These are phyloP conservation scores for Danaus chrysippus DNA, from an alignment of 2,888 invertebrate genomes.

Conservation along the genomic window DNA sequence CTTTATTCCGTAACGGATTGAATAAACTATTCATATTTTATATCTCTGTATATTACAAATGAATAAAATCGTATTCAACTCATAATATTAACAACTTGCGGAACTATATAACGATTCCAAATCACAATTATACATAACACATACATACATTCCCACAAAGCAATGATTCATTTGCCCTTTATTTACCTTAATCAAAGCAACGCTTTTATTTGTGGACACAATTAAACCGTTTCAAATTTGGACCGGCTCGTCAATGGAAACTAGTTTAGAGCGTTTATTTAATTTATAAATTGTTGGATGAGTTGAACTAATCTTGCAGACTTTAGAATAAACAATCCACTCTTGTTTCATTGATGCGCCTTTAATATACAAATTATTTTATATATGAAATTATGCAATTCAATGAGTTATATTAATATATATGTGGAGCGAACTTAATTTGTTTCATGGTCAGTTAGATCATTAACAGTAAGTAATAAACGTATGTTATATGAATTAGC, in stretches of 20 bases:
- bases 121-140: not conserved
- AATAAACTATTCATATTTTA: no score
- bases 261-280: slow-evolving; percentile 42
- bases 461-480: slow-evolving; percentile 6
- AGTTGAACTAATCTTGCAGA: slow-evolving; percentile 7
- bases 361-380: no score
- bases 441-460: no score
- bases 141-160: slow-evolving; percentile 1
- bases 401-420: no score
- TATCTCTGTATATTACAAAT: no score
- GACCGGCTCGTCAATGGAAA: slow-evolving; percentile 36
- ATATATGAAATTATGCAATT: no score
- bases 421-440: no score
- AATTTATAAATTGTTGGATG: slow-evolving; percentile 38
- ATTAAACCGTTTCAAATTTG: slow-evolving; percentile 40
- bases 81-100: not conserved
- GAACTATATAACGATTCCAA: not conserved
- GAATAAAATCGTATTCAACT: no score
- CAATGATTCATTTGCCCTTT: slow-evolving; percentile 7
- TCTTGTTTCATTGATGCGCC: no score
- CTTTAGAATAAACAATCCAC: not conserved
- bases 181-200: slow-evolving; percentile 22
- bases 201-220: slow-evolving; percentile 38
- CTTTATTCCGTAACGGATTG: no score
- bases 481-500: slow-evolving; percentile 5